These are phyloP conservation scores for Rotaria magnacalcarata DNA, from an alignment of 2,888 invertebrate species.

Conservation along the genomic window DNA sequence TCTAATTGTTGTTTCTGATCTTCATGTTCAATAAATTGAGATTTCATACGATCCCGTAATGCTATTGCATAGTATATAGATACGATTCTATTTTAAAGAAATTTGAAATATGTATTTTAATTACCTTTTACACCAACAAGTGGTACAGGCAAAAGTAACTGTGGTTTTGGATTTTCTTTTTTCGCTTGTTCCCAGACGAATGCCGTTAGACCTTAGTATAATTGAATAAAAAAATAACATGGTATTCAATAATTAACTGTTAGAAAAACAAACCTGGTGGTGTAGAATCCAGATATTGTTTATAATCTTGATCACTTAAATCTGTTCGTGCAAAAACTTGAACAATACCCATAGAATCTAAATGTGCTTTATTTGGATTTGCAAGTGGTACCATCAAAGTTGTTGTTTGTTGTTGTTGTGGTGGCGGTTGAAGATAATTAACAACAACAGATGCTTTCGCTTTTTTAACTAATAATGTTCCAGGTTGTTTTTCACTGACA, in stretches of 20 bases:
- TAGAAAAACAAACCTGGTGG: slow-evolving; percentile 63
- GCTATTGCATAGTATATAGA: neutral
- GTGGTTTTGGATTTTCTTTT: slow-evolving; percentile 85
- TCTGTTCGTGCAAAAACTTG: slow-evolving; percentile 67
- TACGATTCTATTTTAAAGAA: too few relatives aligned
- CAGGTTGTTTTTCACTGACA: slow-evolving; percentile 30
- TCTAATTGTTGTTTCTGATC: slow-evolving; percentile 24
- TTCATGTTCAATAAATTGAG: slow-evolving; percentile 33
- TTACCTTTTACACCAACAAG: slow-evolving; percentile 75
- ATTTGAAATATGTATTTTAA: too few relatives aligned
- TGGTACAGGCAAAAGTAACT: slow-evolving; percentile 82
- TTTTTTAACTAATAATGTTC: slow-evolving; percentile 63
- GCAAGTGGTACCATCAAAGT: slow-evolving; percentile 64
- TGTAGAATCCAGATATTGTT: slow-evolving; percentile 82
- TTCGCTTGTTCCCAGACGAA: slow-evolving; percentile 92
- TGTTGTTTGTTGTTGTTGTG: slow-evolving; percentile 57
- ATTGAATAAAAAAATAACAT: slow-evolving; percentile 46
- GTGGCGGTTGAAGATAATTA: slow-evolving; percentile 60
- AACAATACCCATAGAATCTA: slow-evolving; percentile 62
- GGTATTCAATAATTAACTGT: neutral
- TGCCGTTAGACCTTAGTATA: slow-evolving; percentile 73
- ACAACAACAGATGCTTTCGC: slow-evolving; percentile 57
- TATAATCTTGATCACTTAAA: slow-evolving; percentile 65
- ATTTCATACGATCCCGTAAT: slow-evolving; percentile 32
- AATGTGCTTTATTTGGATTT: slow-evolving; percentile 71